phyloP scores from a whole-genome alignment of 2,113 vertebrate genomes.

The Zosterops lateralis region DNA sequence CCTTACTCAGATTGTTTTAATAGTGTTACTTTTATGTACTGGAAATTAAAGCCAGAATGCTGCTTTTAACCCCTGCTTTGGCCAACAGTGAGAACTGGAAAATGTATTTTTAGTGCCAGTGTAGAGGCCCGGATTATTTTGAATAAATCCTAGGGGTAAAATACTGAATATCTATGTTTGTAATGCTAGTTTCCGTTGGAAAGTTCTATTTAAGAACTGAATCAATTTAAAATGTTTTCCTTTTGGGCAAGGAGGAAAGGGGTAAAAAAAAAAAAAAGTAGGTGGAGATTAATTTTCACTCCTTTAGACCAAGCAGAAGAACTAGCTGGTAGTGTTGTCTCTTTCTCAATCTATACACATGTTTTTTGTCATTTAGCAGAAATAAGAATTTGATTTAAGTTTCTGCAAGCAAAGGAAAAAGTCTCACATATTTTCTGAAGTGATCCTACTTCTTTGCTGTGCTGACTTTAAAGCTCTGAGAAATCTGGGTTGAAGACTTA shows the following conservation, averaged over 20 bases:
- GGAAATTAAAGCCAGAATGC: constrained; percentile 26
- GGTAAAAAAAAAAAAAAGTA: not conserved
- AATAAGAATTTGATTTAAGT: constrained; percentile 30
- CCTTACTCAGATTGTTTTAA: constrained; percentile 26
- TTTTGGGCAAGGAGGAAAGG: constrained; percentile 13
- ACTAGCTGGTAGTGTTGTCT: not conserved
- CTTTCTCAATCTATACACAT: constrained; percentile 18
- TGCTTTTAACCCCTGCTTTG: constrained; percentile 58
- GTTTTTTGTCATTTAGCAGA: constrained; percentile 30
- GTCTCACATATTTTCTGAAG: constrained; percentile 51
- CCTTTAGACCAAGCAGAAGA: constrained; percentile 15
- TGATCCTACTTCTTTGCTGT: constrained; percentile 37
- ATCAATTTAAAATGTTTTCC: constrained; percentile 62
- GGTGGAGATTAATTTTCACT: constrained; percentile 42
- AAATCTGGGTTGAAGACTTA: constrained; percentile 46
- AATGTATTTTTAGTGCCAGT: constrained; percentile 46
- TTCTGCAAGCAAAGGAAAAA: constrained; percentile 31
- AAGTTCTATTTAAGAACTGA: constrained; percentile 66
- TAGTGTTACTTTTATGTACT: constrained; percentile 34
- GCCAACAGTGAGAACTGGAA: constrained; percentile 42
- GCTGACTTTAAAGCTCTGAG: constrained; percentile 32
- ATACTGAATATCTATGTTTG: constrained; percentile 63
- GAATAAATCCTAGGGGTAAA: constrained; percentile 66
- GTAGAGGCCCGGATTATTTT: not conserved
- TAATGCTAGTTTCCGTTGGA: constrained; percentile 62